Conservation (phyloP, 2,888 invertebrate species). For the Eulithis testata region DNA sequence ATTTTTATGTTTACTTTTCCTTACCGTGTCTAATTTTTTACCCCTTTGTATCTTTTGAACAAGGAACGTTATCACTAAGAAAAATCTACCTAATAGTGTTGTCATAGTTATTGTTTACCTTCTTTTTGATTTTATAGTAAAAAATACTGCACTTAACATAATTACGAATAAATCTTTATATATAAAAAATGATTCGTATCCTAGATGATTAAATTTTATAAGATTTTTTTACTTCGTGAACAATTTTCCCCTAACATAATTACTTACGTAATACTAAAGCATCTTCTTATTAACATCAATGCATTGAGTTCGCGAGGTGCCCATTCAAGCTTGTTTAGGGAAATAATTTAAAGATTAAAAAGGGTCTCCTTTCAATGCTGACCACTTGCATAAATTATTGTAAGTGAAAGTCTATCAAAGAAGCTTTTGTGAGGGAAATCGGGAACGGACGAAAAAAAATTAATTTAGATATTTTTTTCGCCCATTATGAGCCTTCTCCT, state of each 20-base stretch:
- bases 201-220: not conserved
- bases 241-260: slow-evolving; percentile 33
- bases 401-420: slow-evolving; percentile 72
- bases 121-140: no score
- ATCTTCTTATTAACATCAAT: slow-evolving; percentile 33
- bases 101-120: no score
- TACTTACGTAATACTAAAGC: slow-evolving; percentile 29
- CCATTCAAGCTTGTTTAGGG: slow-evolving; percentile 44
- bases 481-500: slow-evolving; percentile 35
- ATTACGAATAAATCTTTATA: not conserved
- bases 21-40: slow-evolving; percentile 66
- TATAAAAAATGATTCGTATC: slow-evolving; percentile 4
- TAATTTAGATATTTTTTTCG: slow-evolving; percentile 71
- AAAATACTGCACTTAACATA: no score
- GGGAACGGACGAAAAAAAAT: slow-evolving; percentile 67
- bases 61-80: not conserved
- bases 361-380: slow-evolving; percentile 65
- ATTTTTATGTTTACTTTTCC: slow-evolving; percentile 82
- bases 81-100: no score
- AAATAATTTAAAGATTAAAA: slow-evolving; percentile 75
- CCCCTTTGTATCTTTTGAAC: slow-evolving; percentile 15
- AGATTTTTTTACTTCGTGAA: not conserved
- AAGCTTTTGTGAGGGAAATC: slow-evolving; percentile 57
- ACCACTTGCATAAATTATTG: slow-evolving; percentile 83
- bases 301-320: slow-evolving; percentile 22